These are phyloP conservation scores for Megalopta genalis DNA, from an alignment of 1,140 invertebrate species.

Conservation along the genomic window DNA sequence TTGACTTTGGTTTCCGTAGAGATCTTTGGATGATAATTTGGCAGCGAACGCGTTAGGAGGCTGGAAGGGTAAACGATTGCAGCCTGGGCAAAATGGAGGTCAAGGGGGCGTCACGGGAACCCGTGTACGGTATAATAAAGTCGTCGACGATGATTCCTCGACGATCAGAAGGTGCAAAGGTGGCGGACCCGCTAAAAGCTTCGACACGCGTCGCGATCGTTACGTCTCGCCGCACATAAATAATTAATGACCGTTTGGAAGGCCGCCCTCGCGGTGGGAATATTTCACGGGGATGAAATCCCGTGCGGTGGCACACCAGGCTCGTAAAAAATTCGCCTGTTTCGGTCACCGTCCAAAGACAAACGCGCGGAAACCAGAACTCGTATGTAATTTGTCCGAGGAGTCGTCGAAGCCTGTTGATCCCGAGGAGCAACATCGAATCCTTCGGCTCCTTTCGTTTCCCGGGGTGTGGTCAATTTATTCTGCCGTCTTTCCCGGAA, in stretches of 20 bases:
- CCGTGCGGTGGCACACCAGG: neutral
- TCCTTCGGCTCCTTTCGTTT: neutral
- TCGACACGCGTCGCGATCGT: slow-evolving; percentile 62
- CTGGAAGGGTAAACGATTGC: too few relatives aligned
- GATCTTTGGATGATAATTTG: too few relatives aligned
- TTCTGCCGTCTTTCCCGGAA: neutral
- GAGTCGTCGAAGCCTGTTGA: slow-evolving; percentile 29
- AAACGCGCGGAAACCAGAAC: neutral
- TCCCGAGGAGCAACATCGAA: neutral
- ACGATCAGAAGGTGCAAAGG: slow-evolving; percentile 52
- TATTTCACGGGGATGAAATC: slow-evolving; percentile 28
- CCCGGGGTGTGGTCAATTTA: slow-evolving; percentile 23
- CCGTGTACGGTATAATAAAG: slow-evolving; percentile 46
- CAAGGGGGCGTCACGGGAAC: neutral
- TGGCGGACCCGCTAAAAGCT: slow-evolving; percentile 56
- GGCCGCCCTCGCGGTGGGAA: slow-evolving; percentile 51
- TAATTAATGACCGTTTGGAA: slow-evolving; percentile 62
- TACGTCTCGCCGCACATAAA: slow-evolving; percentile 64
- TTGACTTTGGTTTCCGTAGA: too few relatives aligned
- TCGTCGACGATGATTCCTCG: slow-evolving; percentile 29
- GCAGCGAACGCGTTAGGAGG: too few relatives aligned
- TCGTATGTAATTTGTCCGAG: slow-evolving; percentile 25
- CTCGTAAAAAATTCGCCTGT: slow-evolving; percentile 23
- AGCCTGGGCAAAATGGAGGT: neutral
- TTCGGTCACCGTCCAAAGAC: neutral